Evolutionary conservation across 2,113 vertebrate genomes (phyloP).

Genomic region (Mystacornis crossleyi): DNA sequence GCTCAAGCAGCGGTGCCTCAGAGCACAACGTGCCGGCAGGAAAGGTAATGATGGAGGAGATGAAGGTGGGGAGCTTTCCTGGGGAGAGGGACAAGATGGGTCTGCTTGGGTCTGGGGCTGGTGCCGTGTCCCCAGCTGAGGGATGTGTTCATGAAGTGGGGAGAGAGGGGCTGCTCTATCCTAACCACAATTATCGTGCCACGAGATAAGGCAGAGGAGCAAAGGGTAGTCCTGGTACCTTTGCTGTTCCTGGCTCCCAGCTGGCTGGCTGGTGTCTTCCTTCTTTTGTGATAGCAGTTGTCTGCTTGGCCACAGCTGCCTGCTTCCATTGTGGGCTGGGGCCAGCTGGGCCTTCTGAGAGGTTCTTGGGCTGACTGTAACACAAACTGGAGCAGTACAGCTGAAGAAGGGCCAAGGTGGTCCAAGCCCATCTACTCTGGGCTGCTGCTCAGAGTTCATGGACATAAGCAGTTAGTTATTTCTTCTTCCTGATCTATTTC

Average conservation of each 20-base stretch:
- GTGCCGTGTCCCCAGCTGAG: background rate
- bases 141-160: fast-evolving
- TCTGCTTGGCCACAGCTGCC: background rate
- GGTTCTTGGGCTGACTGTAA: background rate
- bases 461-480: background rate
- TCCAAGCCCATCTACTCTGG: background rate
- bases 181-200: fast-evolving
- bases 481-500: background rate
- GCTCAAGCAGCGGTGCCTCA: background rate
- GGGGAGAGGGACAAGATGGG: background rate
- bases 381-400: fast-evolving
- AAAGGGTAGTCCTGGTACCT: background rate
- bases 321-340: background rate
- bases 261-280: background rate
- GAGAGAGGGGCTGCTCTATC: background rate
- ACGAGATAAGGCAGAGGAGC: background rate
- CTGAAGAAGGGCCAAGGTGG: background rate
- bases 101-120: background rate
- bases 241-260: background rate
- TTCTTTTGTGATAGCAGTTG: background rate
- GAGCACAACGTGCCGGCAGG: background rate
- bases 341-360: background rate
- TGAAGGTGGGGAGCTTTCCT: background rate
- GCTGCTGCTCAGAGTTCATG: background rate
- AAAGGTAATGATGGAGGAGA: background rate